phyloP scores from a whole-genome alignment of 2,113 vertebrate species.

The Rhinoderma darwinii region DNA sequence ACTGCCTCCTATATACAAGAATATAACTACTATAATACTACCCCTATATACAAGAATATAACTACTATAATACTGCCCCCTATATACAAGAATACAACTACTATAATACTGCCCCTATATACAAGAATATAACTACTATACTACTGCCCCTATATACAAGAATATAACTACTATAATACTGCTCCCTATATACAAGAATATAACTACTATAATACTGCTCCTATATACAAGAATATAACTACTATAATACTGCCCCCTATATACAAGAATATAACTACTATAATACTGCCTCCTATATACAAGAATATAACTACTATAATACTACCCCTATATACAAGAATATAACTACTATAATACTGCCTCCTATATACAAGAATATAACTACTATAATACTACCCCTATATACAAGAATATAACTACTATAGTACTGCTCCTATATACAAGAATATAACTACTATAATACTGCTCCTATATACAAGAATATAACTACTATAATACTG shows the following conservation, averaged over 20 bases:
- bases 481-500: background rate
- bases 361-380: background rate
- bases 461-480: background rate
- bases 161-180: no score
- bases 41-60: no score
- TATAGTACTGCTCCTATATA: background rate
- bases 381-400: background rate
- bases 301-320: constrained; percentile 5
- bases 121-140: no score
- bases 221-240: background rate
- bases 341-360: background rate
- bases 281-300: background rate
- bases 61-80: no score
- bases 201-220: no score
- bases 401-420: background rate
- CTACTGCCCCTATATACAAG: no score
- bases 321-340: background rate
- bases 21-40: no score
- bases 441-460: background rate
- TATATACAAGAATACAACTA: no score
- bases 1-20: no score
- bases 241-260: background rate
- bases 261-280: constrained; percentile 3
- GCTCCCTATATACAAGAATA: no score
- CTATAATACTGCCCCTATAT: no score